Conservation (phyloP, 2,113 vertebrate genomes). For the Pholis gunnellus region DNA sequence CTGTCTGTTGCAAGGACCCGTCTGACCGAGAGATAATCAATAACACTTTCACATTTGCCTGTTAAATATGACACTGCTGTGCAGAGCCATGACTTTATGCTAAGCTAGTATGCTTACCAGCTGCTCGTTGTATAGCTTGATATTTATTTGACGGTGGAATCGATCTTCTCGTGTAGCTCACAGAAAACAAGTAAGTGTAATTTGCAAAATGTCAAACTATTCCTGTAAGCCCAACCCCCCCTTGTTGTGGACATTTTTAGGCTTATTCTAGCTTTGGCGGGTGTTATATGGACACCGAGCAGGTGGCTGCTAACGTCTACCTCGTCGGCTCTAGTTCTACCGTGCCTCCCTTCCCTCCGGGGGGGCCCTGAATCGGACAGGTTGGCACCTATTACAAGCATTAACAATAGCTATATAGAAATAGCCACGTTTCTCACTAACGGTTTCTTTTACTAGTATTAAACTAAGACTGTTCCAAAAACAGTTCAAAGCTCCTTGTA, state of each 20-base stretch:
- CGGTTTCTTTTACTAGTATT: not conserved
- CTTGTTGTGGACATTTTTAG: not conserved
- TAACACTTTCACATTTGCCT: not conserved
- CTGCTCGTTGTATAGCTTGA: not conserved
- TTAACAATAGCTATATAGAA: not conserved
- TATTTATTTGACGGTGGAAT: not conserved
- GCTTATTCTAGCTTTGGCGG: not conserved
- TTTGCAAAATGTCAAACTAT: conserved; percentile 1
- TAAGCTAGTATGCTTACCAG: not conserved
- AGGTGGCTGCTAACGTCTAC: not conserved
- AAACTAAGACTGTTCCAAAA: not conserved
- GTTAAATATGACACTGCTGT: not conserved
- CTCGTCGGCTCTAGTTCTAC: not conserved
- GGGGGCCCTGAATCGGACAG: conserved; percentile 72
- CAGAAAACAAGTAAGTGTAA: not conserved
- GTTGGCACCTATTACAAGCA: not conserved
- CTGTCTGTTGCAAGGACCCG: not conserved
- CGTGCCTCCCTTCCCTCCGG: conserved; percentile 75
- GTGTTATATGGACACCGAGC: not conserved
- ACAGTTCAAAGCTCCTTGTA: not conserved
- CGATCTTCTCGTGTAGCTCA: not conserved
- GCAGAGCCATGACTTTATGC: not conserved
- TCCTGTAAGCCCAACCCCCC: not conserved
- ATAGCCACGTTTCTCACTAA: not conserved
- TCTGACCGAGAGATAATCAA: not conserved